A percentile compares a stretch with the other conserved stretches of the same genome.
Conservation (phyloP, 2,888 invertebrate species). For the Macroteleia sp. region DNA sequence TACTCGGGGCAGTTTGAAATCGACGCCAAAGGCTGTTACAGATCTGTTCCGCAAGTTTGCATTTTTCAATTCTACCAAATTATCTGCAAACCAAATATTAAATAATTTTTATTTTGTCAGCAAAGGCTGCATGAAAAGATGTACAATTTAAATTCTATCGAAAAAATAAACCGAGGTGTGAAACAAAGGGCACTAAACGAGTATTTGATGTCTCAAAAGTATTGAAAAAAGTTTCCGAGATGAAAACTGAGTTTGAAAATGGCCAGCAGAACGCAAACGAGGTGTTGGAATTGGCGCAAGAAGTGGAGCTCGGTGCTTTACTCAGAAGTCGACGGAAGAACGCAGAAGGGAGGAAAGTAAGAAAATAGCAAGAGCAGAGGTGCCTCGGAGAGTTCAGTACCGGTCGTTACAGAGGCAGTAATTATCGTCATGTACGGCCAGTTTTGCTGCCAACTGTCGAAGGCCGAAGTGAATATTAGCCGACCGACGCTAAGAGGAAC, state of each 20-base stretch:
- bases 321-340: conserved; percentile 17
- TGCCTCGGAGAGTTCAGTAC: conserved; percentile 27
- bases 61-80: conserved; percentile 38
- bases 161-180: too few species aligned
- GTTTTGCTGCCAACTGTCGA: conserved; percentile 42
- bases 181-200: too few species aligned
- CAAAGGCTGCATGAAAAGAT: too few species aligned
- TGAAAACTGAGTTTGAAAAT: conserved; percentile 4
- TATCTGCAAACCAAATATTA: conserved; percentile 14
- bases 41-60: conserved; percentile 28
- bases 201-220: too few species aligned
- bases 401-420: conserved; percentile 43
- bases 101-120: too few species aligned
- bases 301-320: conserved; percentile 23
- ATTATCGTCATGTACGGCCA: conserved; percentile 56
- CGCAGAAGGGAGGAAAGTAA: conserved; percentile 21
- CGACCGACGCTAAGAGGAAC: conserved; percentile 44
- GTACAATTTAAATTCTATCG: too few species aligned
- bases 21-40: conserved; percentile 41
- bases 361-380: conserved; percentile 42
- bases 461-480: conserved; percentile 52
- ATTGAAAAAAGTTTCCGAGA: background rate
- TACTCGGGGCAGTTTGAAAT: conserved; percentile 20
- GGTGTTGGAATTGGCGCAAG: conserved; percentile 47
- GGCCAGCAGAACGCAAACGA: conserved; percentile 34